phyloP scores from a whole-genome alignment of 2,888 invertebrate genomes.

The Tachina lurida region DNA sequence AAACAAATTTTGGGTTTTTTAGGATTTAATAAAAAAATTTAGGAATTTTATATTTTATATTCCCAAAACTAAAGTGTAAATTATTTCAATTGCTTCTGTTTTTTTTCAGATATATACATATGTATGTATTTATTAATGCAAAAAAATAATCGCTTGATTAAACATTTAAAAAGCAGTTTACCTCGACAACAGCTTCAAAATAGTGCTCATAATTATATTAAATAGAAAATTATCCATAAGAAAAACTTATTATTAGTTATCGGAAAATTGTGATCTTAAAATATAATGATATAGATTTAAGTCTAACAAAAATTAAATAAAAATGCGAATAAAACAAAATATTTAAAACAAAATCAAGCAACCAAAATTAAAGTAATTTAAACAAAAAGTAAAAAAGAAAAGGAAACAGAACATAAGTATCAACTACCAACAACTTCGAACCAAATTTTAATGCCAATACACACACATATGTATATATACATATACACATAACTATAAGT shows the following conservation, averaged over 20 bases:
- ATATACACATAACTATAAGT: too few species aligned
- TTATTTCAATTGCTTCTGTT: background rate
- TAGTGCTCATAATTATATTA: conserved; percentile 48
- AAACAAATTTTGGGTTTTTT: too few species aligned
- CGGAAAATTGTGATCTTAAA: conserved; percentile 51
- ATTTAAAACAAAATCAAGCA: conserved; percentile 9
- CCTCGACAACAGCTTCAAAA: conserved; percentile 22
- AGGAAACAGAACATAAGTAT: conserved; percentile 12
- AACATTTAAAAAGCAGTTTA: conserved; percentile 6
- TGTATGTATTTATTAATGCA: background rate
- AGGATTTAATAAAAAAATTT: too few species aligned
- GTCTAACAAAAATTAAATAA: background rate
- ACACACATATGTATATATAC: too few species aligned
- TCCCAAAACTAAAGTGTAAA: background rate
- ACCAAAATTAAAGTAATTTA: conserved; percentile 47
- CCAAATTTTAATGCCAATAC: conserved; percentile 67
- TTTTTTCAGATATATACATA: background rate
- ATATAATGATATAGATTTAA: conserved; percentile 26
- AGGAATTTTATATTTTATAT: too few species aligned
- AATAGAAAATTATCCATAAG: conserved; percentile 29
- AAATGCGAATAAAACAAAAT: conserved; percentile 19
- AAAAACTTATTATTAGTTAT: conserved; percentile 10
- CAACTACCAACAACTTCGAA: conserved; percentile 52
- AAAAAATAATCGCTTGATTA: conserved; percentile 12
- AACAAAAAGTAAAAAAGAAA: conserved; percentile 25